These are phyloP conservation scores for Eurosta solidaginis DNA, from an alignment of 1,140 invertebrate species.

Conservation along the genomic window DNA sequence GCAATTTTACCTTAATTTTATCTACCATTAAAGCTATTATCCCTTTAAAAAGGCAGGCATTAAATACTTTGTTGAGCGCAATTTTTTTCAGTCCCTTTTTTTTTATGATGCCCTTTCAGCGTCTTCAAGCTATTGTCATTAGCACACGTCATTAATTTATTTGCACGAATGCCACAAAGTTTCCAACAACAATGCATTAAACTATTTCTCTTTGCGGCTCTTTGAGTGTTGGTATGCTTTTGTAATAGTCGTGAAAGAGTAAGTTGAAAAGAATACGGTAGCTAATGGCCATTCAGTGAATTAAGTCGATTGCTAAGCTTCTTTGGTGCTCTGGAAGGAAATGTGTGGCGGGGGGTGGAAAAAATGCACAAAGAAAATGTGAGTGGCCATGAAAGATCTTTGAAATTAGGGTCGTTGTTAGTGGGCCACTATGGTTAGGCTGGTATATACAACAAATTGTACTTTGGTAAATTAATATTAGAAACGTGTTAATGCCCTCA, in stretches of 20 bases:
- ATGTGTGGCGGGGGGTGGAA: neutral
- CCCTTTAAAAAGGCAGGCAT: neutral
- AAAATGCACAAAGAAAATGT: too few species aligned
- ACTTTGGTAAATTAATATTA: too few species aligned
- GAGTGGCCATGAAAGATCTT: too few species aligned
- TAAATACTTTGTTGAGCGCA: neutral
- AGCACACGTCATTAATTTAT: constrained; percentile 19
- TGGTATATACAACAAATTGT: too few species aligned
- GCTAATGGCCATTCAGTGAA: constrained; percentile 9
- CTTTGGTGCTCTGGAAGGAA: neutral
- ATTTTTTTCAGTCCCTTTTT: neutral
- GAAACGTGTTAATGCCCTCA: too few species aligned
- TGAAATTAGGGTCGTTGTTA: too few species aligned
- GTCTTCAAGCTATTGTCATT: constrained; percentile 6
- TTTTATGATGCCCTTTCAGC: neutral
- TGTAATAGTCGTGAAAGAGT: neutral
- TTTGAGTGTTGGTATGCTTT: neutral
- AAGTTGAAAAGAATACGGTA: neutral
- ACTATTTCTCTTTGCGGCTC: too few species aligned
- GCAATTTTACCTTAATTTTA: neutral
- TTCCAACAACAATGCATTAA: neutral
- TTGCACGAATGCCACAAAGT: constrained; percentile 7
- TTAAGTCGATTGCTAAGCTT: neutral
- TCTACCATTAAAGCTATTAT: neutral
- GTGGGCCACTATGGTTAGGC: too few species aligned